phyloP scores from a whole-genome alignment of 2,888 invertebrate species.

The Dryobotodes eremita region DNA sequence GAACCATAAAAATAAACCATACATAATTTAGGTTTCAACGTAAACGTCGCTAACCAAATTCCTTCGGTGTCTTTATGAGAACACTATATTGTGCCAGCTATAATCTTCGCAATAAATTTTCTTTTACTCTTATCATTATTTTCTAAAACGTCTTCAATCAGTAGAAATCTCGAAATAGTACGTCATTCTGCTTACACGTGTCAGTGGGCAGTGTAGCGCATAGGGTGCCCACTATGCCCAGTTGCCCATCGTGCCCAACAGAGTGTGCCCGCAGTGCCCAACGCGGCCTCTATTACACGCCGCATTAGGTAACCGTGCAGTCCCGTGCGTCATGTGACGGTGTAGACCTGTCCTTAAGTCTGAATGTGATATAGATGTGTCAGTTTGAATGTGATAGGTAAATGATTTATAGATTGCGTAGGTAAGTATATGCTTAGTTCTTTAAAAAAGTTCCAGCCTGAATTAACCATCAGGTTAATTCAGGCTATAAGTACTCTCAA shows the following conservation, averaged over 20 bases:
- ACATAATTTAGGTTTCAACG: neutral
- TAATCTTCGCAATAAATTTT: neutral
- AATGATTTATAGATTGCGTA: neutral
- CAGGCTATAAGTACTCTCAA: too few species aligned
- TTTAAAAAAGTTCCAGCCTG: neutral
- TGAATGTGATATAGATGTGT: too few species aligned
- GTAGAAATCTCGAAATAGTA: neutral
- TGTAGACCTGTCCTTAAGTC: neutral
- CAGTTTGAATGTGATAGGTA: neutral
- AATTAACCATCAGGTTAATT: too few species aligned
- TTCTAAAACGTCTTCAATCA: neutral
- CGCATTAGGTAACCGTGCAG: constrained; percentile 52
- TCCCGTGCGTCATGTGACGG: neutral
- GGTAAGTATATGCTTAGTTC: neutral
- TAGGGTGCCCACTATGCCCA: constrained; percentile 1
- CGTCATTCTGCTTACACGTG: neutral
- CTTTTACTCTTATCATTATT: neutral
- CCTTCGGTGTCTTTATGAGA: neutral
- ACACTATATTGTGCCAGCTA: neutral
- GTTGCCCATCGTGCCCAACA: constrained; percentile 34
- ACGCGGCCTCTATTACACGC: constrained; percentile 64
- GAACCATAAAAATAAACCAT: neutral
- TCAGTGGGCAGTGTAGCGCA: constrained; percentile 1
- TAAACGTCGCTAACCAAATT: neutral
- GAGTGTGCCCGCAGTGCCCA: constrained; percentile 43